phyloP scores from a whole-genome alignment of 2,113 vertebrate genomes.

The Maccullochella peelii region DNA sequence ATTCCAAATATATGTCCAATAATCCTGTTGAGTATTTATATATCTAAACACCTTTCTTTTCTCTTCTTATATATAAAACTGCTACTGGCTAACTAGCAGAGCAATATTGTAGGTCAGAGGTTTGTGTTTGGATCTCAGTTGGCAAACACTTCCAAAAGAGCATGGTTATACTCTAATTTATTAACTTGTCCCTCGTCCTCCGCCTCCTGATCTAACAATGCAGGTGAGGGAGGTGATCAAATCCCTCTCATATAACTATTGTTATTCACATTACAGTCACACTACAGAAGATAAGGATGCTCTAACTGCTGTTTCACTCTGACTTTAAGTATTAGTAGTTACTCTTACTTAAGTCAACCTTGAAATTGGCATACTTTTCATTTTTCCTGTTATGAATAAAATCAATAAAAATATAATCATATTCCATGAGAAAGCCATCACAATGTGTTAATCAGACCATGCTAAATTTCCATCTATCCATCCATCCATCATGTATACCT shows the following conservation, averaged over 20 bases:
- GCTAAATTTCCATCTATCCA: constrained; percentile 42
- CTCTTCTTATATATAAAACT: not conserved
- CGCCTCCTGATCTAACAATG: not conserved
- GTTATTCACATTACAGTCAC: too few relatives aligned
- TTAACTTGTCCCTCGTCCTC: not conserved
- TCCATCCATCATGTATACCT: constrained; percentile 42
- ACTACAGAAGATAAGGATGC: not conserved
- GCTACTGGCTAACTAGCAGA: not conserved
- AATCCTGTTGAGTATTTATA: not conserved
- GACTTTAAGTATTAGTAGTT: not conserved
- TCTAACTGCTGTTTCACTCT: not conserved
- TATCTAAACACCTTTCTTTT: not conserved
- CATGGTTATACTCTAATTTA: not conserved
- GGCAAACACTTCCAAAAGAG: not conserved
- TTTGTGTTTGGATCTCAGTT: not conserved
- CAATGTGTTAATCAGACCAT: constrained; percentile 16
- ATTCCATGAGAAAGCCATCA: constrained; percentile 31
- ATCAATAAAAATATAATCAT: constrained; percentile 22
- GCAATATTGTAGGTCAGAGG: not conserved
- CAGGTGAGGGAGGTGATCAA: not conserved
- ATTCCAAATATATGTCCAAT: not conserved
- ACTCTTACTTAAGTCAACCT: constrained; percentile 7
- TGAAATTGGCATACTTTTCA: not conserved
- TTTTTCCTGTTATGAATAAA: constrained; percentile 5
- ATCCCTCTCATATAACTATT: not conserved